phyloP scores from a whole-genome alignment of 2,888 invertebrate species.

The Cantharis flavilabris region DNA sequence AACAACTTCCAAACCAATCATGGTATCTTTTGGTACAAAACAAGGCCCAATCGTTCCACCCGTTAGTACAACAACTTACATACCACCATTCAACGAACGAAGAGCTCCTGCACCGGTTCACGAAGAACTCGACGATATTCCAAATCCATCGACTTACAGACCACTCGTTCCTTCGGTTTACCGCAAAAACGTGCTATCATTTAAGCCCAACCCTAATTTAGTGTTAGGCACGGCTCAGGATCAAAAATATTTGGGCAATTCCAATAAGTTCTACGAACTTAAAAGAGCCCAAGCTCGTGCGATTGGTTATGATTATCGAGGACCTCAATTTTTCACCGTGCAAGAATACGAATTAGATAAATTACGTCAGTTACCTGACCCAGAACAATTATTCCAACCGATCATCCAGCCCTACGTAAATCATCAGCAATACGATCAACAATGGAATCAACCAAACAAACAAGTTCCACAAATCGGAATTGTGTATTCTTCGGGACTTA shows the following conservation, averaged over 20 bases:
- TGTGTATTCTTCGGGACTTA: constrained; percentile 52
- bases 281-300: constrained; percentile 43
- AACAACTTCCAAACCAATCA: constrained; percentile 46
- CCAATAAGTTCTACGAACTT: constrained; percentile 44
- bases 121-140: constrained; percentile 49
- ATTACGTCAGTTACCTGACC: constrained; percentile 30
- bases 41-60: constrained; percentile 52
- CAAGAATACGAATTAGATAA: constrained; percentile 48
- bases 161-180: constrained; percentile 49
- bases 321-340: constrained; percentile 52
- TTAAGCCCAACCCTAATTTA: constrained; percentile 45
- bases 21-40: constrained; percentile 54
- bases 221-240: constrained; percentile 52
- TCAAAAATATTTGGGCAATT: constrained; percentile 46
- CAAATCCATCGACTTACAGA: constrained; percentile 49
- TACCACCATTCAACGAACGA: constrained; percentile 28
- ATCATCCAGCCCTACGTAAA: constrained; percentile 26
- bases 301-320: constrained; percentile 48
- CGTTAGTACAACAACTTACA: constrained; percentile 34
- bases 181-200: constrained; percentile 43
- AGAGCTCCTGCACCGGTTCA: constrained; percentile 50
- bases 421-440: not conserved
- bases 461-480: constrained; percentile 53
- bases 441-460: constrained; percentile 11
- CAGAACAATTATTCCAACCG: constrained; percentile 34